Evolutionary conservation across 92 coral and sea anemone genomes (phyloP).

Genomic region (Epizoanthus rinbou): DNA sequence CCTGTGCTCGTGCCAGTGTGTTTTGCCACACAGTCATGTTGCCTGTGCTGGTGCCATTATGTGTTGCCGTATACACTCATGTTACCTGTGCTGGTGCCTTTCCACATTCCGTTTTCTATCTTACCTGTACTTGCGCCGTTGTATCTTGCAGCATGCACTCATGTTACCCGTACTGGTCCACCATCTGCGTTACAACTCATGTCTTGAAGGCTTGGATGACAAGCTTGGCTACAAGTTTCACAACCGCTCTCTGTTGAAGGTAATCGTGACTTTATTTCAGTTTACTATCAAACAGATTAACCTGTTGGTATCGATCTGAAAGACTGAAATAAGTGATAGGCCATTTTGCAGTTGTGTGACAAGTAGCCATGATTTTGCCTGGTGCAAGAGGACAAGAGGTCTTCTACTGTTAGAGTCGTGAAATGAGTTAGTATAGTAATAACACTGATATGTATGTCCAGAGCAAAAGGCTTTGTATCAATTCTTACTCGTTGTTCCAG

Average conservation of each 20-base stretch:
- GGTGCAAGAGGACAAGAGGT: too few species aligned
- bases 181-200: slow-evolving; percentile 85
- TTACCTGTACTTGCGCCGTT: background rate
- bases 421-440: too few species aligned
- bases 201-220: slow-evolving; percentile 75
- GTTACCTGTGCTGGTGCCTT: slow-evolving; percentile 88
- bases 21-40: background rate
- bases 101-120: slow-evolving; percentile 34
- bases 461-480: too few species aligned
- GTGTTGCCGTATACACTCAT: slow-evolving; percentile 78
- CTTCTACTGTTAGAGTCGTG: too few species aligned
- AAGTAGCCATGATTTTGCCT: background rate
- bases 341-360: too few species aligned
- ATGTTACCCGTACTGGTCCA: slow-evolving; percentile 91
- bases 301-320: background rate
- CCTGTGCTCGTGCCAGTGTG: background rate
- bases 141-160: slow-evolving; percentile 77
- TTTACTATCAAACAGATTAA: background rate
- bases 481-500: too few species aligned
- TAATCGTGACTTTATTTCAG: slow-evolving; percentile 6
- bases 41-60: background rate
- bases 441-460: too few species aligned
- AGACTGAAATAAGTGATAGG: background rate
- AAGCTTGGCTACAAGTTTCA: slow-evolving; percentile 86
- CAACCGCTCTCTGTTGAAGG: slow-evolving; percentile 88